Evolutionary conservation across 2,113 vertebrate species (phyloP).

Genomic region (Platysternon megacephalum): DNA sequence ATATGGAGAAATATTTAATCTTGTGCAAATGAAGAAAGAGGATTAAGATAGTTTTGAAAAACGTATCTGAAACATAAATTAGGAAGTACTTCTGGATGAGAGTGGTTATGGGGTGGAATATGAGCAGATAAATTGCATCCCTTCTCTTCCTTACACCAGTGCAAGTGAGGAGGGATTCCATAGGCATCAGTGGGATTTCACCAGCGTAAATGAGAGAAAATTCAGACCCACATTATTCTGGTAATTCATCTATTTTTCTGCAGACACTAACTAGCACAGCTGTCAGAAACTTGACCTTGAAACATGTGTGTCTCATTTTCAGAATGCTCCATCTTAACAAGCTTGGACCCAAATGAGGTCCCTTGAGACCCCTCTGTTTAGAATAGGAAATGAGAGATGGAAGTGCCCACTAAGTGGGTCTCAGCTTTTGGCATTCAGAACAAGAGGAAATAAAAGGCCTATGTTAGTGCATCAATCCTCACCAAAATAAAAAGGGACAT

Average conservation of each 20-base stretch:
- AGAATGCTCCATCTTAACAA: fast-evolving
- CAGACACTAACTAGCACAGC: background rate
- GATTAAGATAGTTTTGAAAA: constrained; percentile 12
- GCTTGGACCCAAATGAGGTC: background rate
- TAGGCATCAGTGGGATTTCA: background rate
- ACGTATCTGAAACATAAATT: background rate
- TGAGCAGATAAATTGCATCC: background rate
- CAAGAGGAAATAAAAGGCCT: fast-evolving
- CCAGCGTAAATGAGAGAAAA: background rate
- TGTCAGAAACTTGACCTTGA: background rate
- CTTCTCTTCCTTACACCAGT: background rate
- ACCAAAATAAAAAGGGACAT: background rate
- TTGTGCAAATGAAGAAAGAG: background rate
- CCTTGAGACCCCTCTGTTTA: background rate
- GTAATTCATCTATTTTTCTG: background rate
- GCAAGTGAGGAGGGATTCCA: background rate
- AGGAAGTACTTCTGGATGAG: background rate
- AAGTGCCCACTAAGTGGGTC: background rate
- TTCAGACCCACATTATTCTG: background rate
- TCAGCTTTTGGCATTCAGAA: background rate
- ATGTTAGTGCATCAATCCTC: background rate
- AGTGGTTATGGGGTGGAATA: background rate
- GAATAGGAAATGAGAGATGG: background rate
- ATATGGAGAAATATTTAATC: background rate
- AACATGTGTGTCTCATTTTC: background rate